Conservation (phyloP, 1,140 invertebrate species). For the Caenorhabditis tropicalis region DNA sequence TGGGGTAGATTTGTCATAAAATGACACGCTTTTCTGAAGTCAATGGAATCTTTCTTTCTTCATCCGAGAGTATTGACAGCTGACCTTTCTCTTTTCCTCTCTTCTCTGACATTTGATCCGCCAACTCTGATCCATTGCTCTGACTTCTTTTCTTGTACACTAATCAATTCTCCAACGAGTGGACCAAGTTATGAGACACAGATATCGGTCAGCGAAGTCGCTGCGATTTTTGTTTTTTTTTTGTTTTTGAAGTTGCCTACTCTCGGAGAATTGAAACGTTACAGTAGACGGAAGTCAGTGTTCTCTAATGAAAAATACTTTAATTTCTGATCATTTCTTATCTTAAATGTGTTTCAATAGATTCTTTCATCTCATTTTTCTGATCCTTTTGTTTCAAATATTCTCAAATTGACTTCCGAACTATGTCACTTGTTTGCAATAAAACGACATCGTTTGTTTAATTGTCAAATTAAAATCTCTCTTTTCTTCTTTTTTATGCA, state of each 20-base stretch:
- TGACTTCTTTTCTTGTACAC: conserved; percentile 19
- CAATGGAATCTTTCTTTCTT: conserved; percentile 4
- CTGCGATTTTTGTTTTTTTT: background rate
- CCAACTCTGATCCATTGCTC: conserved; percentile 16
- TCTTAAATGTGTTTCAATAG: too few species aligned
- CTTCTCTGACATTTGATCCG: conserved; percentile 3
- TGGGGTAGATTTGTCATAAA: conserved; percentile 25
- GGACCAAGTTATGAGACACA: background rate
- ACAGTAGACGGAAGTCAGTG: too few species aligned
- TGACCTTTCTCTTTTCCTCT: conserved; percentile 42
- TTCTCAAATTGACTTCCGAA: too few species aligned
- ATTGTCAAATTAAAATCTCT: too few species aligned
- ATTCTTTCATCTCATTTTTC: too few species aligned
- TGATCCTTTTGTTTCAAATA: too few species aligned
- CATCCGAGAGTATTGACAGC: background rate
- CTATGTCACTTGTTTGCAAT: too few species aligned
- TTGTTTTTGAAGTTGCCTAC: background rate
- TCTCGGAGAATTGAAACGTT: too few species aligned
- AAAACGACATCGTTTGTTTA: too few species aligned
- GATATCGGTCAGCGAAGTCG: background rate
- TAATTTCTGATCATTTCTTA: too few species aligned
- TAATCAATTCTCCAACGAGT: conserved; percentile 18
- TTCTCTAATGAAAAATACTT: too few species aligned
- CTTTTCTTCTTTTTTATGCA: too few species aligned
- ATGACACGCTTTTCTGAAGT: background rate